Evolutionary conservation across 2,797 vertebrate species (phyloP).

Genomic region (Morelia viridis): DNA sequence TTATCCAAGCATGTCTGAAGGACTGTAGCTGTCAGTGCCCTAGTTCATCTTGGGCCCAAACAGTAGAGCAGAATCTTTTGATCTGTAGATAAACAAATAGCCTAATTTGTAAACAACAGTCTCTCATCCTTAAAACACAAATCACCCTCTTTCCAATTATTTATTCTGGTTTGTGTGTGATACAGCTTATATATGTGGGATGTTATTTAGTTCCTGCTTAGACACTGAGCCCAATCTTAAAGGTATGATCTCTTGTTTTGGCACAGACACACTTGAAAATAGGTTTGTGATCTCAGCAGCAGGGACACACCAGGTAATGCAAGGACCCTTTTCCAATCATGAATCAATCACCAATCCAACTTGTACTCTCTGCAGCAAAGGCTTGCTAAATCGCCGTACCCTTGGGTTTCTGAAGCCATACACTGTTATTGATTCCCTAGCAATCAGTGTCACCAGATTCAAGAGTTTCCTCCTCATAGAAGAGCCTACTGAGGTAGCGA

Average conservation of each 20-base stretch:
- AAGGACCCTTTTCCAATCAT: constrained; percentile 23
- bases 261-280: not conserved
- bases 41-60: not conserved
- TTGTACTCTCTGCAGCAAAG: constrained; percentile 27
- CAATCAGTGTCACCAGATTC: constrained; percentile 50
- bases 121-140: not conserved
- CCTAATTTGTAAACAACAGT: not conserved
- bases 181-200: not conserved
- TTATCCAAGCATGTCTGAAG: not conserved
- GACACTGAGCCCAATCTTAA: constrained; percentile 4
- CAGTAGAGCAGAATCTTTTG: too few relatives aligned
- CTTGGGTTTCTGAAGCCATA: constrained; percentile 42
- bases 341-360: constrained; percentile 23
- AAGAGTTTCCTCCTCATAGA: constrained; percentile 32
- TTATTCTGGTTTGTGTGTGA: not conserved
- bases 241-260: constrained; percentile 47
- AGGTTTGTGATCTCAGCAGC: constrained; percentile 33
- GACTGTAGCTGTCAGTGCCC: not conserved
- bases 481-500: constrained; percentile 42
- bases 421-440: constrained; percentile 10
- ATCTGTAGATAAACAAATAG: not conserved
- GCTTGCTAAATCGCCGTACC: constrained; percentile 27
- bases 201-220: not conserved
- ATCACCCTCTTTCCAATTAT: not conserved
- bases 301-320: constrained; percentile 37